Conservation (phyloP, 1,140 invertebrate genomes). For the Epicauta chinensis region DNA sequence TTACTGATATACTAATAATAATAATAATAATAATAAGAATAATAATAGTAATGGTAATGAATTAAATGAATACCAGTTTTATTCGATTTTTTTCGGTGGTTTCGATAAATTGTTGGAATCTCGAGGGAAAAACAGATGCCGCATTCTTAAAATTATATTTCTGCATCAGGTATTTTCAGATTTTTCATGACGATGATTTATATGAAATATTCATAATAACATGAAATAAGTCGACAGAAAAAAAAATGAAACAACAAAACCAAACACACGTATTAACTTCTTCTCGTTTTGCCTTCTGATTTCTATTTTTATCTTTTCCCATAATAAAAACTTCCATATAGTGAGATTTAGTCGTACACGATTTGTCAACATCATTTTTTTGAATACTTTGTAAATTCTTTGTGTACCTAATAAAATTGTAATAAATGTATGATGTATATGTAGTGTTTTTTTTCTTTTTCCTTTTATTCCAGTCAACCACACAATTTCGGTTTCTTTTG, state of each 20-base stretch:
- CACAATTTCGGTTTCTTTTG: too few relatives aligned
- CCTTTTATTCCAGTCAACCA: not conserved
- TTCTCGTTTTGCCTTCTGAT: not conserved
- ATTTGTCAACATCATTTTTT: constrained; percentile 11
- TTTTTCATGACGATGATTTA: not conserved
- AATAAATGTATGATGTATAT: constrained; percentile 20
- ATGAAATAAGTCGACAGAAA: too few relatives aligned
- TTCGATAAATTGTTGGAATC: too few relatives aligned
- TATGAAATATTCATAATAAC: constrained; percentile 2
- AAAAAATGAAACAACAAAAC: too few relatives aligned
- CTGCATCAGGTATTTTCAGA: not conserved
- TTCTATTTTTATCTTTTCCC: constrained; percentile 2
- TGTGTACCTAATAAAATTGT: constrained; percentile 35
- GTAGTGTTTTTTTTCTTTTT: not conserved
- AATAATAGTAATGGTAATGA: not conserved
- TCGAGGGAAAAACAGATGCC: not conserved
- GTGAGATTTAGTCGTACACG: constrained; percentile 12
- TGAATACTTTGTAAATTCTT: constrained; percentile 34
- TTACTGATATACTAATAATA: too few relatives aligned
- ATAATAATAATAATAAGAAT: constrained; percentile 5
- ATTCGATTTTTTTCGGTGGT: too few relatives aligned
- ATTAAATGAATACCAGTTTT: too few relatives aligned
- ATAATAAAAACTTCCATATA: constrained; percentile 4
- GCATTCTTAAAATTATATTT: not conserved
- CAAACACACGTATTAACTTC: constrained; percentile 7